Evolutionary conservation across 2,888 invertebrate species (phyloP).

Genomic region (Drosophila limbata): DNA sequence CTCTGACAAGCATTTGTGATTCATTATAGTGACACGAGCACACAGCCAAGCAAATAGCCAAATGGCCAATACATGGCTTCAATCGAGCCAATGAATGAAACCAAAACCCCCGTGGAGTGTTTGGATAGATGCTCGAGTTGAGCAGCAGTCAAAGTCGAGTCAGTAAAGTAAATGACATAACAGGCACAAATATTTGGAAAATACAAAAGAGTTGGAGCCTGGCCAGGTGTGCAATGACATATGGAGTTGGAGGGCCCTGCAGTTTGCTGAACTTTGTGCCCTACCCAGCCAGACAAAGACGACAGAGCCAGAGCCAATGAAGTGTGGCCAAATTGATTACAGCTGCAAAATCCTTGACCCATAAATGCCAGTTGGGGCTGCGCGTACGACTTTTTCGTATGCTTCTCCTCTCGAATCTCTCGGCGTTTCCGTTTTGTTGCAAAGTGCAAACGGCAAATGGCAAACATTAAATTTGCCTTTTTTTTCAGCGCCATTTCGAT

Average conservation of each 20-base stretch:
- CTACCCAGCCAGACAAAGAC: conserved; percentile 20
- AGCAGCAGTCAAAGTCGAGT: conserved; percentile 11
- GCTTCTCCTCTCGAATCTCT: conserved; percentile 11
- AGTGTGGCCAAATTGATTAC: conserved; percentile 70
- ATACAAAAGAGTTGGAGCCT: conserved; percentile 30
- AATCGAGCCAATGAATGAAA: conserved; percentile 15
- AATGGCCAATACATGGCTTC: conserved; percentile 9
- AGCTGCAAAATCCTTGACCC: conserved; percentile 61
- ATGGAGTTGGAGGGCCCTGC: conserved; percentile 25
- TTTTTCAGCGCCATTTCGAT: conserved; percentile 28
- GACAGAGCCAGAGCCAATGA: conserved; percentile 51
- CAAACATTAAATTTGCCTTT: conserved; percentile 31
- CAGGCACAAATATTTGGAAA: conserved; percentile 64
- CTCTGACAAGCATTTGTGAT: conserved; percentile 48
- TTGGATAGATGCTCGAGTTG: conserved; percentile 9
- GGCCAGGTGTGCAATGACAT: conserved; percentile 61
- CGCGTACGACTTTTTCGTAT: conserved; percentile 17
- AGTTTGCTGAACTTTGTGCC: conserved; percentile 49
- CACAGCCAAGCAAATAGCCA: not conserved
- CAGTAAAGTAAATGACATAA: conserved; percentile 57
- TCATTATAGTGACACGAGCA: conserved; percentile 41
- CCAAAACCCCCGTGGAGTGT: conserved; percentile 46
- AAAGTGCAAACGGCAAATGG: conserved; percentile 60
- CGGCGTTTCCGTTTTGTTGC: conserved; percentile 69
- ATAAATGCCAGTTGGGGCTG: conserved; percentile 46